phyloP scores from a whole-genome alignment of 2,113 vertebrate species.

The Parus major region DNA sequence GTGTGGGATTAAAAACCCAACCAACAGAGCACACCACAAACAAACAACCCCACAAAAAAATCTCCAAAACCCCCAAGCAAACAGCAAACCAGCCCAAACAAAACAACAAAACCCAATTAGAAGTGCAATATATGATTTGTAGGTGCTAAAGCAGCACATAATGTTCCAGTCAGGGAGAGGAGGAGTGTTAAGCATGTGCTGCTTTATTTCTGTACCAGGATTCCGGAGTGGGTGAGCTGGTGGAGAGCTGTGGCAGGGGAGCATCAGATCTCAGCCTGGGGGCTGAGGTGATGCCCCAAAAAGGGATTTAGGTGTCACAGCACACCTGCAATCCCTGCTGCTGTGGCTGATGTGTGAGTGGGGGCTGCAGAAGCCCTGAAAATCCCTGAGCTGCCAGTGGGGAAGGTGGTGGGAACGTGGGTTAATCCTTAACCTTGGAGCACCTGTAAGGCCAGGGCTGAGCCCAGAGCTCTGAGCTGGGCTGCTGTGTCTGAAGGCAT shows the following conservation, averaged over 20 bases:
- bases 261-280: background rate
- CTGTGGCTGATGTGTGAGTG: fast-evolving
- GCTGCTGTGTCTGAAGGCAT: background rate
- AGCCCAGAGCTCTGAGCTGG: background rate
- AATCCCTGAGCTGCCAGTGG: background rate
- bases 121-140: background rate
- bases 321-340: fast-evolving
- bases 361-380: no score
- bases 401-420: fast-evolving
- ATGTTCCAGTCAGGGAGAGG: background rate
- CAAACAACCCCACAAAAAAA: background rate
- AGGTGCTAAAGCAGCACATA: background rate
- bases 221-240: fast-evolving
- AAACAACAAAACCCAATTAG: background rate
- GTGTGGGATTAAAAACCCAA: background rate
- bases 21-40: background rate
- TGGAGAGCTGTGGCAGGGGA: background rate
- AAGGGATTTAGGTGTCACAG: background rate
- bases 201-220: background rate
- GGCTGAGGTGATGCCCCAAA: background rate
- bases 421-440: fast-evolving
- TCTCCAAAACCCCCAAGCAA: no score
- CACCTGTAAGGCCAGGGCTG: background rate
- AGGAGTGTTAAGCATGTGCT: background rate
- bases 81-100: background rate